These are phyloP conservation scores for Leptobrachium ailaonicum DNA, from an alignment of 2,113 vertebrate genomes.

Conservation along the genomic window DNA sequence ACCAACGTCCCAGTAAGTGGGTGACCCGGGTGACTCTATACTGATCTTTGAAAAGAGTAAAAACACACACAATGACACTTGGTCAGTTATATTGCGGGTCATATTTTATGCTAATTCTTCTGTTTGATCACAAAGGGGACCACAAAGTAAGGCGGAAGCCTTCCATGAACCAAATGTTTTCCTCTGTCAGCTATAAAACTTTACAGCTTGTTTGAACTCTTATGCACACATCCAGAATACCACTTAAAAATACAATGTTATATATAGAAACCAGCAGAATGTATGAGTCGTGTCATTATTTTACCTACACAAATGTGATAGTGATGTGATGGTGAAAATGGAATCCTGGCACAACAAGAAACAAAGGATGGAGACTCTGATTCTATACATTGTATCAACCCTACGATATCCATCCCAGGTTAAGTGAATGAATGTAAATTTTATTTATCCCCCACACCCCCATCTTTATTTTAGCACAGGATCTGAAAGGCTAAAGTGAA, in stretches of 20 bases:
- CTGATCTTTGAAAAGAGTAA: not conserved
- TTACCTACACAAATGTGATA: constrained; percentile 50
- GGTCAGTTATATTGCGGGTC: constrained; percentile 50
- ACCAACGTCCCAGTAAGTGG: not conserved
- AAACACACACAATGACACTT: not conserved
- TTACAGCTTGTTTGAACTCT: constrained; percentile 57
- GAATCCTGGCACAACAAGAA: constrained; percentile 11
- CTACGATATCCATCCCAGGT: constrained; percentile 40
- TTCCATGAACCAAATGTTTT: constrained; percentile 49
- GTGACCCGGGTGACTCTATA: not conserved
- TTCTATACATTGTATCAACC: not conserved
- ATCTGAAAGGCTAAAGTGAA: constrained; percentile 79
- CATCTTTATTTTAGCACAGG: constrained; percentile 70
- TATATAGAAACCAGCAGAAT: too few species aligned
- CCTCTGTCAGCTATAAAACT: constrained; percentile 58
- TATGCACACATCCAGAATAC: not conserved
- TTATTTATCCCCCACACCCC: constrained; percentile 53
- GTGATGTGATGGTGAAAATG: not conserved
- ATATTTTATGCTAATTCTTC: constrained; percentile 56
- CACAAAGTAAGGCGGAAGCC: constrained; percentile 61
- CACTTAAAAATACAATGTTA: not conserved
- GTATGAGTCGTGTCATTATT: not conserved
- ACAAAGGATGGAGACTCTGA: constrained; percentile 43
- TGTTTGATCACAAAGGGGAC: constrained; percentile 52
- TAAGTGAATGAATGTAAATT: constrained; percentile 52